These are phyloP conservation scores for Parus major DNA, from an alignment of 2,113 vertebrate species.

Conservation along the genomic window DNA sequence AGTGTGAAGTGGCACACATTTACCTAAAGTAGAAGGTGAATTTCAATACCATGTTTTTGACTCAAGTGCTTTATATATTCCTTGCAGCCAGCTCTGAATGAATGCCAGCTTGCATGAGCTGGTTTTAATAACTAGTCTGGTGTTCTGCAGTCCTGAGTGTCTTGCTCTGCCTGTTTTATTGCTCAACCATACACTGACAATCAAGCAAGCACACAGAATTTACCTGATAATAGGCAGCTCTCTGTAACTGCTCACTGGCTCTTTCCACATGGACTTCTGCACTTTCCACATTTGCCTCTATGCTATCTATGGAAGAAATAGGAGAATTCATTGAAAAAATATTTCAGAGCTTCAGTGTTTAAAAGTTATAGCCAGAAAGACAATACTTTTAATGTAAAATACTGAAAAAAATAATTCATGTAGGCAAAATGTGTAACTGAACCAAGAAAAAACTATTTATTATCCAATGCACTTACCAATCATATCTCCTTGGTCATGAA, in stretches of 20 bases:
- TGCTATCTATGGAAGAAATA: slow-evolving; percentile 84
- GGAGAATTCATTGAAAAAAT: background rate
- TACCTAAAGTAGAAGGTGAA: background rate
- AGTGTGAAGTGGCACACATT: background rate
- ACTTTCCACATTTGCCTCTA: slow-evolving; percentile 96
- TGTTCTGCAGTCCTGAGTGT: background rate
- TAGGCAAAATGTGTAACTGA: background rate
- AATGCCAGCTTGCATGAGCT: background rate
- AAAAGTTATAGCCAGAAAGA: background rate
- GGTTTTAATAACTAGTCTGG: background rate
- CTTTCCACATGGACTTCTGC: slow-evolving; percentile 93
- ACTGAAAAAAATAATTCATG: background rate
- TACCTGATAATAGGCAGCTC: slow-evolving; percentile 93
- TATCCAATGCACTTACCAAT: slow-evolving; percentile 83
- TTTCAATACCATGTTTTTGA: background rate
- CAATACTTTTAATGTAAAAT: background rate
- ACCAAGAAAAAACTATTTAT: background rate
- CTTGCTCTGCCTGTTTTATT: background rate
- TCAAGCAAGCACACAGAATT: background rate
- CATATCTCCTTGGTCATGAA: slow-evolving; percentile 97
- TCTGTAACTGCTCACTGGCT: slow-evolving; percentile 90
- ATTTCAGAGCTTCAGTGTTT: background rate
- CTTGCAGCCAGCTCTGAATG: background rate
- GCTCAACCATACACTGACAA: background rate
- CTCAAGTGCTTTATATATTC: background rate